phyloP scores from a whole-genome alignment of 1,140 invertebrate species.

The Maniola jurtina region DNA sequence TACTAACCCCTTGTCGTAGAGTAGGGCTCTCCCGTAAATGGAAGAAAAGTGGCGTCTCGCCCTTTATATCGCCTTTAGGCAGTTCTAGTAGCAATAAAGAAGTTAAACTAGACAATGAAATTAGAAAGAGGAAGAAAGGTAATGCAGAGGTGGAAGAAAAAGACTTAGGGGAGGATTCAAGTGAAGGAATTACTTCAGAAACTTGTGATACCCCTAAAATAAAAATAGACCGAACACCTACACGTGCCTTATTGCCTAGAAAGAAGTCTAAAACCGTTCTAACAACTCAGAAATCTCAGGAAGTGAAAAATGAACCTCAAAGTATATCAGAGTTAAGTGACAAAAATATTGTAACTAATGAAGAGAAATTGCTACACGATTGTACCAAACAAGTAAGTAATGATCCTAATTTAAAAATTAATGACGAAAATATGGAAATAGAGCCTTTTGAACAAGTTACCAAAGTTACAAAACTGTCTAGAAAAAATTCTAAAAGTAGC shows the following conservation, averaged over 20 bases:
- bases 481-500: slow-evolving; percentile 37
- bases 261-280: slow-evolving; percentile 55
- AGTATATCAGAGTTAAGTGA: slow-evolving; percentile 9
- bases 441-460: background rate
- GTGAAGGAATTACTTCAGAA: slow-evolving; percentile 11
- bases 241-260: slow-evolving; percentile 29
- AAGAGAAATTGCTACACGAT: slow-evolving; percentile 3
- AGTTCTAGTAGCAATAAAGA: slow-evolving; percentile 22
- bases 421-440: slow-evolving; percentile 5
- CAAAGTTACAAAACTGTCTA: slow-evolving; percentile 31
- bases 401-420: slow-evolving; percentile 4
- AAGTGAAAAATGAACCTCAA: slow-evolving; percentile 16
- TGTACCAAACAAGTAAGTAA: background rate
- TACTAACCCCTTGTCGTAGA: slow-evolving; percentile 63
- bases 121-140: slow-evolving; percentile 38
- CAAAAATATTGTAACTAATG: background rate
- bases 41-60: slow-evolving; percentile 57
- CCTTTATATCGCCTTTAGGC: slow-evolving; percentile 61
- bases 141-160: slow-evolving; percentile 15
- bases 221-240: slow-evolving; percentile 45
- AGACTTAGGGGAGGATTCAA: slow-evolving; percentile 20
- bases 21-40: slow-evolving; percentile 65
- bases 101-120: slow-evolving; percentile 31
- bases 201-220: slow-evolving; percentile 23
- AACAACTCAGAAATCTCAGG: slow-evolving; percentile 21